phyloP scores from a whole-genome alignment of 2,888 invertebrate species.

The Leptogaster cylindrica region DNA sequence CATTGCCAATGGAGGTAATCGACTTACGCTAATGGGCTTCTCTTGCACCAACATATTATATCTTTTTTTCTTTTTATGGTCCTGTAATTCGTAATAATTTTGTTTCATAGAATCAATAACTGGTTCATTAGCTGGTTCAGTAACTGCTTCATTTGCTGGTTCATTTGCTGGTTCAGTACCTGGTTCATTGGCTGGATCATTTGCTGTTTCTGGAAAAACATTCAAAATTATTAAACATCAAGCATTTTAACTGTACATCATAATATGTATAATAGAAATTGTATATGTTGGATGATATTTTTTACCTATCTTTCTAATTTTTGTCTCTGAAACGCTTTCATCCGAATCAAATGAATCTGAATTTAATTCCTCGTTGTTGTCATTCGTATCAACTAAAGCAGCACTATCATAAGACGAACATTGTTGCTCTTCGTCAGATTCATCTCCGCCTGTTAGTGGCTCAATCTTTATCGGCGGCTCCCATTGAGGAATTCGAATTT shows the following conservation, averaged over 20 bases:
- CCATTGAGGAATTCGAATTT: slow-evolving; percentile 80
- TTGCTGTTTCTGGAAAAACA: too few relatives aligned
- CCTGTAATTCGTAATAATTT: too few relatives aligned
- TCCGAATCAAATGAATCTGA: slow-evolving; percentile 43
- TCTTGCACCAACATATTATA: slow-evolving; percentile 66
- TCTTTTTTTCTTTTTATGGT: too few relatives aligned
- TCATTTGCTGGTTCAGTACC: slow-evolving; percentile 20
- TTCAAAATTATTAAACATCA: too few relatives aligned
- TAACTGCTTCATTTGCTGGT: neutral
- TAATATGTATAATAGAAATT: neutral
- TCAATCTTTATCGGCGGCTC: slow-evolving; percentile 66
- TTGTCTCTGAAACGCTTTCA: slow-evolving; percentile 44
- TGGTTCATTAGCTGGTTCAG: slow-evolving; percentile 4
- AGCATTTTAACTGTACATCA: slow-evolving; percentile 16
- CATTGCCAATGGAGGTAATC: neutral
- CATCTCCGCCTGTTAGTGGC: slow-evolving; percentile 50
- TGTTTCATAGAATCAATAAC: too few relatives aligned
- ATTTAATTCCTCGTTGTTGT: slow-evolving; percentile 3
- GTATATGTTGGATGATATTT: neutral
- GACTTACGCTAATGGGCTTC: slow-evolving; percentile 67
- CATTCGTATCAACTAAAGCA: slow-evolving; percentile 15
- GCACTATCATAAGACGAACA: slow-evolving; percentile 40
- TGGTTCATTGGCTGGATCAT: too few relatives aligned
- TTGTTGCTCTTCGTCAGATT: slow-evolving; percentile 23
- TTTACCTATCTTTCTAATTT: slow-evolving; percentile 42